phyloP scores from a whole-genome alignment of 1,140 invertebrate species.

The Wiebesia pumilae region DNA sequence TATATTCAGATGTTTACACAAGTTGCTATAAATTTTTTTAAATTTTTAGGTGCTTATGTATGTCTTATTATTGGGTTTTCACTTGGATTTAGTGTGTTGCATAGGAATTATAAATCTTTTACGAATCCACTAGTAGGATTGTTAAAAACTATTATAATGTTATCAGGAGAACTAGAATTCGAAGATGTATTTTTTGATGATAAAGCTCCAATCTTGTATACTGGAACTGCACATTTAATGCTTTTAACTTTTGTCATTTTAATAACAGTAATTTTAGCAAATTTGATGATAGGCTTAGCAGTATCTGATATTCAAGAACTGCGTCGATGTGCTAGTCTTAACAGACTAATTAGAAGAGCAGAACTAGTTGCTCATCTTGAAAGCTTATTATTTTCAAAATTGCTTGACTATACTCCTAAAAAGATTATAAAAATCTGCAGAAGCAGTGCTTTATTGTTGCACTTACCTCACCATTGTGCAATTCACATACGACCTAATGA shows the following conservation, averaged over 20 bases:
- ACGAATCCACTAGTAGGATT: constrained; percentile 80
- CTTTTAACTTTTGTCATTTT: constrained; percentile 86
- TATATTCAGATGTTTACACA: too few relatives aligned
- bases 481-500: too few relatives aligned
- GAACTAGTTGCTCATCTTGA: constrained; percentile 87
- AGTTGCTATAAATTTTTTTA: too few relatives aligned
- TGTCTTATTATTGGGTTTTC: too few relatives aligned
- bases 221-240: constrained; percentile 84
- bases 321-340: constrained; percentile 86
- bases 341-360: constrained; percentile 86
- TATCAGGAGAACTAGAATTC: constrained; percentile 91
- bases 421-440: constrained; percentile 79
- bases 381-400: constrained; percentile 85
- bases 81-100: too few relatives aligned
- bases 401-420: constrained; percentile 81
- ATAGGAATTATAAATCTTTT: too few relatives aligned
- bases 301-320: constrained; percentile 90
- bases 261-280: constrained; percentile 89
- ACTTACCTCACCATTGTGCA: too few relatives aligned
- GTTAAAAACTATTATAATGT: constrained; percentile 90
- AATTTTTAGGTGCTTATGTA: too few relatives aligned
- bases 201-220: constrained; percentile 76
- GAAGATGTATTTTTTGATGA: constrained; percentile 87
- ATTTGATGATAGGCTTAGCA: constrained; percentile 88
- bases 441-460: constrained; percentile 83